A percentile compares a stretch with the other conserved stretches of the same genome.
Evolutionary conservation across 2,113 vertebrate species (phyloP).

Genomic region (Anser brachyrhynchus): DNA sequence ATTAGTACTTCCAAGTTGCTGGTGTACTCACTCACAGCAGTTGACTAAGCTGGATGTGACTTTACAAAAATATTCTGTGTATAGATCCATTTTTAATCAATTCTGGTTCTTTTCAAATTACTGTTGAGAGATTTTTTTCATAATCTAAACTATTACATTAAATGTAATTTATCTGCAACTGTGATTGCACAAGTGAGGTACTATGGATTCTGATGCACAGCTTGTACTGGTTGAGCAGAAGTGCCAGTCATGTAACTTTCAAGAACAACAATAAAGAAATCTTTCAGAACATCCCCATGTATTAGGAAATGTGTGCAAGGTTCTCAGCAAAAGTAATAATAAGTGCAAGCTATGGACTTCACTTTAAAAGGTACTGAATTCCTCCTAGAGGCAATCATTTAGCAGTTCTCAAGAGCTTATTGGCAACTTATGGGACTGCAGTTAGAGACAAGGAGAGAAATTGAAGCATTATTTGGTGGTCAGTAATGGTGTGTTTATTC

Average conservation of each 20-base stretch:
- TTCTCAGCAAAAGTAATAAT: neutral
- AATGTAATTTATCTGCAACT: neutral
- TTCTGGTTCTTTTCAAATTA: neutral
- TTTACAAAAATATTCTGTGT: neutral
- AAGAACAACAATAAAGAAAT: neutral
- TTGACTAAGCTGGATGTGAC: neutral
- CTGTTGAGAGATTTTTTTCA: fast-evolving
- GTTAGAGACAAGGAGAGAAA: neutral
- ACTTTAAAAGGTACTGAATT: neutral
- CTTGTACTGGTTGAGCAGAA: neutral
- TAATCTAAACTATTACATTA: neutral
- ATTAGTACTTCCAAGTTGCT: neutral
- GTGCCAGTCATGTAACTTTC: neutral
- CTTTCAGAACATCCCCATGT: neutral
- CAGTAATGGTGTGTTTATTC: neutral
- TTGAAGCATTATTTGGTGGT: neutral
- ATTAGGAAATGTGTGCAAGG: neutral
- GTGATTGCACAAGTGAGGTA: neutral
- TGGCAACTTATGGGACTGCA: neutral
- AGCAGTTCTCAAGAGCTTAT: neutral
- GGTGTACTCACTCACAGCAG: neutral
- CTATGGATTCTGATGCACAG: neutral
- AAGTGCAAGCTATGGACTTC: neutral
- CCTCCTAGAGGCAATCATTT: neutral
- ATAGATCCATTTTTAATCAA: neutral